These are phyloP conservation scores for Pseudococcus longispinus DNA, from an alignment of 2,888 invertebrate species.

Conservation along the genomic window DNA sequence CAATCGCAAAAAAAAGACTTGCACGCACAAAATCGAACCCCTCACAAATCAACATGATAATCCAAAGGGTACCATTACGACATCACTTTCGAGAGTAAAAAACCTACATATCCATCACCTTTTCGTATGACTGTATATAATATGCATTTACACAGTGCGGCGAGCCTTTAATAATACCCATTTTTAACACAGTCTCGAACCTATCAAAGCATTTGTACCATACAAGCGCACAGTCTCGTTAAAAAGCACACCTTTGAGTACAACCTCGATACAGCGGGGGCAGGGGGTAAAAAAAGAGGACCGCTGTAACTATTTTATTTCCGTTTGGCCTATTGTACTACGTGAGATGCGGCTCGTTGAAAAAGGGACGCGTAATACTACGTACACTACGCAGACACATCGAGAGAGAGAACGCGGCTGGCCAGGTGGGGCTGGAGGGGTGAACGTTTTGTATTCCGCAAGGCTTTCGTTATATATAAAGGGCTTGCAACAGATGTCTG, in stretches of 20 bases:
- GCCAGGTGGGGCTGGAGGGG: neutral
- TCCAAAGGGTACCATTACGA: neutral
- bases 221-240: neutral
- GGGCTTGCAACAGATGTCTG: constrained; percentile 56
- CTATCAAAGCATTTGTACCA: constrained; percentile 28
- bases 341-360: constrained; percentile 50
- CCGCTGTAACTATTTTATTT: constrained; percentile 55
- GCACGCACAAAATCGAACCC: neutral
- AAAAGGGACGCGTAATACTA: constrained; percentile 46
- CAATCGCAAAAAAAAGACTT: neutral
- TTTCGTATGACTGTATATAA: neutral
- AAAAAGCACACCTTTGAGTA: constrained; percentile 15
- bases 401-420: neutral
- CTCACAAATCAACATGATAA: neutral
- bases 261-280: neutral
- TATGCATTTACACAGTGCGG: neutral
- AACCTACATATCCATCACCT: neutral
- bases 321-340: constrained; percentile 45
- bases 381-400: neutral
- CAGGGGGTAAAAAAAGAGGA: neutral
- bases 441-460: constrained; percentile 56
- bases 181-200: constrained; percentile 48
- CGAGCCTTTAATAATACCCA: constrained; percentile 41
- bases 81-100: neutral
- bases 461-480: constrained; percentile 52